These are phyloP conservation scores for Liparis tanakae DNA, from an alignment of 2,797 vertebrate genomes.

Conservation along the genomic window DNA sequence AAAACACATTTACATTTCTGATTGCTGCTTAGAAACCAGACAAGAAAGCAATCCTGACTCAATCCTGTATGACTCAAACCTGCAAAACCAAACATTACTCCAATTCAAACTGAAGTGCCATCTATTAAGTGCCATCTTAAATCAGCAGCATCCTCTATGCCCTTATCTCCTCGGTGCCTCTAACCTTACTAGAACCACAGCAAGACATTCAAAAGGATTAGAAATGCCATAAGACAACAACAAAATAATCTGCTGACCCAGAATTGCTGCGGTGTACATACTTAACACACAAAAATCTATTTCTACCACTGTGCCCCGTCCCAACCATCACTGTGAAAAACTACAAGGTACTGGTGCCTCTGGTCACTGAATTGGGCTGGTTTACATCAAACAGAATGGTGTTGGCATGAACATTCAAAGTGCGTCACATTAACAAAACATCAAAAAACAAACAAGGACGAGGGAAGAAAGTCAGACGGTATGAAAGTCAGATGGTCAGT, in stretches of 20 bases:
- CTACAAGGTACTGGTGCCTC: conserved; percentile 8
- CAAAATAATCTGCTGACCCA: not conserved
- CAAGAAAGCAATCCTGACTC: conserved; percentile 1
- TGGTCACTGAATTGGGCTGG: conserved; percentile 3
- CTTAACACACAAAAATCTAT: not conserved
- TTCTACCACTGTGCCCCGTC: not conserved
- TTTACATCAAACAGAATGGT: conserved; percentile 16
- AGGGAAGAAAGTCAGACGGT: not conserved
- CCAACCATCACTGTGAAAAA: conserved; percentile 14
- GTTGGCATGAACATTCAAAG: not conserved
- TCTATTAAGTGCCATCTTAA: conserved; percentile 1
- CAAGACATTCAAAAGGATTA: not conserved
- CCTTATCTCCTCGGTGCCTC: not conserved
- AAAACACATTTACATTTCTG: not conserved
- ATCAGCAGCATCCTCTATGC: not conserved
- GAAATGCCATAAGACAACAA: not conserved
- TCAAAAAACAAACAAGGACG: conserved; percentile 2
- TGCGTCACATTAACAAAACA: conserved; percentile 1
- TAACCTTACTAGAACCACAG: not conserved
- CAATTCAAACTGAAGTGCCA: conserved; percentile 12
- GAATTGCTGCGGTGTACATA: not conserved
- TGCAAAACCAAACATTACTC: conserved; percentile 2
- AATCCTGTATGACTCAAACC: not conserved
- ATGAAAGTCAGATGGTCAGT: not conserved
- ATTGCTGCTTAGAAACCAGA: conserved; percentile 13